Conservation (phyloP, 2,888 invertebrate genomes). For the Microctonus brassicae region DNA sequence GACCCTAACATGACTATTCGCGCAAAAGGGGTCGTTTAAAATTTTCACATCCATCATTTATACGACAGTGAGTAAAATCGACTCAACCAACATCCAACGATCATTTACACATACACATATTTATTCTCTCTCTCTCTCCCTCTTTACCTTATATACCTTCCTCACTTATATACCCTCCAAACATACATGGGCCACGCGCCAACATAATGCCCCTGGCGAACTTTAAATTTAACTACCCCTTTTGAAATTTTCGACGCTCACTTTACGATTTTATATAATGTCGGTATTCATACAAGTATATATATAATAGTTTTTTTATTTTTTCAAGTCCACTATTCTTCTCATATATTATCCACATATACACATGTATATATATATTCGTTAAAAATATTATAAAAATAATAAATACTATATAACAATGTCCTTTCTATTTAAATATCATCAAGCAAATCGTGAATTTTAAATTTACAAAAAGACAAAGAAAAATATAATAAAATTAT, state of each 20-base stretch:
- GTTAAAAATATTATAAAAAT: not conserved
- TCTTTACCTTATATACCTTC: not conserved
- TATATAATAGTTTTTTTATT: not conserved
- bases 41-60: slow-evolving; percentile 65
- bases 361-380: too few relatives aligned
- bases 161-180: slow-evolving; percentile 10
- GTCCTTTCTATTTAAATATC: slow-evolving; percentile 16
- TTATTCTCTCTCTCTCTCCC: slow-evolving; percentile 9
- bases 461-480: not conserved
- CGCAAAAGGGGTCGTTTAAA: slow-evolving; percentile 57
- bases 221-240: slow-evolving; percentile 65
- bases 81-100: slow-evolving; percentile 43
- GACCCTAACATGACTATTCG: slow-evolving; percentile 21
- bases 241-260: slow-evolving; percentile 58
- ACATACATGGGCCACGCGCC: slow-evolving; percentile 49
- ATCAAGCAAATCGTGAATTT: slow-evolving; percentile 1
- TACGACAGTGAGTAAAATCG: slow-evolving; percentile 23
- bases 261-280: slow-evolving; percentile 48
- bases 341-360: not conserved
- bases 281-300: not conserved
- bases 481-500: not conserved
- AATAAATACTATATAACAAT: not conserved
- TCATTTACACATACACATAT: slow-evolving; percentile 17
- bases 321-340: not conserved
- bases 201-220: slow-evolving; percentile 47